These are phyloP conservation scores for Acanthococcus lagerstroemiae DNA, from an alignment of 2,888 invertebrate genomes.

Conservation along the genomic window DNA sequence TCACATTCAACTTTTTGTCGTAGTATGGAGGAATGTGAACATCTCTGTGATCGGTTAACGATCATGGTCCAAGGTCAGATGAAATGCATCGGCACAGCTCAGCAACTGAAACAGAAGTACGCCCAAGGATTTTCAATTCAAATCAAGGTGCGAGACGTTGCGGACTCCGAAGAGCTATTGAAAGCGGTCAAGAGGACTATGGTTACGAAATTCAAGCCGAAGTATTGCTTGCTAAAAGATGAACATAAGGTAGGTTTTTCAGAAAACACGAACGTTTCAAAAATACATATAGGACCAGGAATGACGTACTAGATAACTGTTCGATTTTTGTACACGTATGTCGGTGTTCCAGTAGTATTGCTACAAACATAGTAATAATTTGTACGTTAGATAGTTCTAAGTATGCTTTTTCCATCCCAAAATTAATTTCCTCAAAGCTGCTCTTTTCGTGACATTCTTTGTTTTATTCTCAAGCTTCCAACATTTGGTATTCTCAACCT, in stretches of 20 bases:
- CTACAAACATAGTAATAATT: too few relatives aligned
- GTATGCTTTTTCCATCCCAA: too few relatives aligned
- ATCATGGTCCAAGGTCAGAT: conserved; percentile 65
- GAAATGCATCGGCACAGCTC: conserved; percentile 61
- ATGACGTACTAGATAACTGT: background rate
- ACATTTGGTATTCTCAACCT: too few relatives aligned
- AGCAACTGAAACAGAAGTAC: conserved; percentile 59
- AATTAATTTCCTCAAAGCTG: too few relatives aligned
- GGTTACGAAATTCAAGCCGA: conserved; percentile 45
- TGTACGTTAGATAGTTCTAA: too few relatives aligned
- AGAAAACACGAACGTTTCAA: too few relatives aligned
- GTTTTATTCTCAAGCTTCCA: too few relatives aligned
- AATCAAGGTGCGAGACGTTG: conserved; percentile 41
- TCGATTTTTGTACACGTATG: background rate
- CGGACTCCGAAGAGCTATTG: conserved; percentile 35
- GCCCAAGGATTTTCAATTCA: conserved; percentile 57
- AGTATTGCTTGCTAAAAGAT: conserved; percentile 53
- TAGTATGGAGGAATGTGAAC: conserved; percentile 83
- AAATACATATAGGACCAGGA: background rate
- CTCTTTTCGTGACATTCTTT: too few relatives aligned
- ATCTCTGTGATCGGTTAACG: conserved; percentile 62
- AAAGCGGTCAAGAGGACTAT: conserved; percentile 46
- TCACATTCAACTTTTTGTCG: conserved; percentile 33
- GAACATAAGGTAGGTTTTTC: conserved; percentile 51
- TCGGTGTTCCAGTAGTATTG: too few relatives aligned